A percentile compares a stretch with the other conserved stretches of the same genome.
Evolutionary conservation across 2,113 vertebrate species (phyloP).

Genomic region (Puma concolor): DNA sequence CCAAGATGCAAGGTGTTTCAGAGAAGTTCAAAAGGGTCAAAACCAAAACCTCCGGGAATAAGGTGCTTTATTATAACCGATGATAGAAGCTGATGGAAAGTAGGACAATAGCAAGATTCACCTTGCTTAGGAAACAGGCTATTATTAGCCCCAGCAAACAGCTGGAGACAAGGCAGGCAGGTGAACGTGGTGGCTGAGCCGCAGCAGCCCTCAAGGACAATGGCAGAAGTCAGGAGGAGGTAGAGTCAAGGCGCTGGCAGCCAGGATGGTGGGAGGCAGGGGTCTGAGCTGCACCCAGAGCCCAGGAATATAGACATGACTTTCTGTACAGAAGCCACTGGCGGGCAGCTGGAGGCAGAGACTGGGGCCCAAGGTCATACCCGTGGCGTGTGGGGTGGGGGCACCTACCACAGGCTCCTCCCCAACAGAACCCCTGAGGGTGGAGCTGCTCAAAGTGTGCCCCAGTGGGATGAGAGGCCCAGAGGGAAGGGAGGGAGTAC

Average conservation of each 20-base stretch:
- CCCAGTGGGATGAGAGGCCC: background rate
- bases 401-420: background rate
- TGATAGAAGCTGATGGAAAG: slow-evolving; percentile 20
- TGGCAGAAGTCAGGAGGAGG: background rate
- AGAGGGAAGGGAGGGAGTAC: no score
- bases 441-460: background rate
- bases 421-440: background rate
- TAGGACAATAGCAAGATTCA: slow-evolving; percentile 54
- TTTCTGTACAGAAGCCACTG: background rate
- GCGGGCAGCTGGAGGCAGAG: background rate
- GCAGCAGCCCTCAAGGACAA: background rate
- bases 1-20: slow-evolving; percentile 15
- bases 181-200: background rate
- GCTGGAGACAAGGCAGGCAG: background rate
- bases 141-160: slow-evolving; percentile 67
- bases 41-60: slow-evolving; percentile 16
- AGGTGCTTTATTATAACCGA: slow-evolving; percentile 21
- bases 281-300: background rate
- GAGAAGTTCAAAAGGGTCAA: slow-evolving; percentile 51
- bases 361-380: background rate
- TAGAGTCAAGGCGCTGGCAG: background rate
- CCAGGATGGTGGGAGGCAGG: background rate
- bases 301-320: background rate
- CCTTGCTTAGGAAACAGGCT: slow-evolving; percentile 69
- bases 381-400: fast-evolving